A percentile compares a stretch with the other conserved stretches of the same genome.
Conservation (phyloP, 2,797 vertebrate species). For the Ibycter americanus region DNA sequence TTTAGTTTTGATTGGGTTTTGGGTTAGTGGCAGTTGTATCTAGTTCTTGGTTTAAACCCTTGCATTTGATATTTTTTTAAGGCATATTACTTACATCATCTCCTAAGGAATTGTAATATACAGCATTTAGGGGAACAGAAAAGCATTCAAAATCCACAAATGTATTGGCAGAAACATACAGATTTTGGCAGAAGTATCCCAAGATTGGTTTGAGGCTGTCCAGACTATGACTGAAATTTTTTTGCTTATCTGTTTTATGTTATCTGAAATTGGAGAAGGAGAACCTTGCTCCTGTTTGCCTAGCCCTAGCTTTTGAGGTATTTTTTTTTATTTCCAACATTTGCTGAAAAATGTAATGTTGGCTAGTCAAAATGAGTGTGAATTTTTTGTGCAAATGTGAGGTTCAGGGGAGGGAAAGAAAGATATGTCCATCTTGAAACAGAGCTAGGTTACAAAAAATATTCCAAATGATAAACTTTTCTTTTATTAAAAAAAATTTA, state of each 20-base stretch:
- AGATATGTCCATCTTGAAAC: background rate
- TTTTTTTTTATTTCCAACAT: background rate
- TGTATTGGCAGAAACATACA: background rate
- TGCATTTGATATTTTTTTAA: background rate
- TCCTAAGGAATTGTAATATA: background rate
- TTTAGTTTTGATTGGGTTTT: background rate
- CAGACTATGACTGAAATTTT: background rate
- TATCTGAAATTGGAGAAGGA: background rate
- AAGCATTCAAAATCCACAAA: background rate
- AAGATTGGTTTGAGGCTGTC: background rate
- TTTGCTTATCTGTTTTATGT: background rate
- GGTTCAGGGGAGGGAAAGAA: background rate
- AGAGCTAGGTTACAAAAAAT: background rate
- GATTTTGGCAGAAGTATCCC: background rate
- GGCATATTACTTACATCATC: background rate
- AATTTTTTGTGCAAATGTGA: too few species aligned
- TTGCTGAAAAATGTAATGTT: background rate
- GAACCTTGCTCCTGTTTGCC: background rate
- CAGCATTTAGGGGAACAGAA: background rate
- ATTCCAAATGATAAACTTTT: background rate
- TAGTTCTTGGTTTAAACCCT: background rate
- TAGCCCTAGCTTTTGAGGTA: background rate
- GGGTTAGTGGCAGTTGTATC: background rate
- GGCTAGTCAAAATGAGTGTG: background rate
- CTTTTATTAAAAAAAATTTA: background rate